phyloP scores from a whole-genome alignment of 1,140 invertebrate genomes.

The Adoxophyes honmai region DNA sequence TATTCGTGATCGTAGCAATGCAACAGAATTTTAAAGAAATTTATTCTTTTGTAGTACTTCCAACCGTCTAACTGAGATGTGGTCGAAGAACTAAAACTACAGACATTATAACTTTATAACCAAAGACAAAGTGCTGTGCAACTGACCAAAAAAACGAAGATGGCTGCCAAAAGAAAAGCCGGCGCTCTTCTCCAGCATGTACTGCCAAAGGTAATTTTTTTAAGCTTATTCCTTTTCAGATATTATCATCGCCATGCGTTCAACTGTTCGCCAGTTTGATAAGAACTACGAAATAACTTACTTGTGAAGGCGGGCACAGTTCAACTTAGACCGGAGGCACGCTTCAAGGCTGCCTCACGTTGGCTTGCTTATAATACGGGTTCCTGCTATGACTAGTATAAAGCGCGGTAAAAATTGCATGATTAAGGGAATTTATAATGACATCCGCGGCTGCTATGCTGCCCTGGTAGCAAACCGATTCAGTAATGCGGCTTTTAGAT shows the following conservation, averaged over 20 bases:
- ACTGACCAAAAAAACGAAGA: conserved; percentile 48
- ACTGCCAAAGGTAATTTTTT: conserved; percentile 73
- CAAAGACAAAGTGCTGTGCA: conserved; percentile 65
- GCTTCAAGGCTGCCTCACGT: conserved; percentile 40
- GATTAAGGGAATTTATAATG: conserved; percentile 66
- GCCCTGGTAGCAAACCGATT: conserved; percentile 1
- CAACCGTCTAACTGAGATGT: conserved; percentile 39
- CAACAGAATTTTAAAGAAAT: conserved; percentile 41
- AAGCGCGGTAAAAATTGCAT: conserved; percentile 58
- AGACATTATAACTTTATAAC: conserved; percentile 37
- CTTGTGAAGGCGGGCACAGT: not conserved
- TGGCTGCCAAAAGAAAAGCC: conserved; percentile 77
- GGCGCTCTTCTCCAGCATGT: conserved; percentile 75
- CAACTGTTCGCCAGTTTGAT: not conserved
- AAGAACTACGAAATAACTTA: not conserved
- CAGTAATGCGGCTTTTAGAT: not conserved
- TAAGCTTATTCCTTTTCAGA: conserved; percentile 30
- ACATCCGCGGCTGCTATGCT: conserved; percentile 23
- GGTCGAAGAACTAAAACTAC: conserved; percentile 48
- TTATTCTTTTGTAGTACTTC: conserved; percentile 17
- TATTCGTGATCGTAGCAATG: not conserved
- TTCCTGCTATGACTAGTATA: conserved; percentile 36
- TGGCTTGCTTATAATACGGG: conserved; percentile 43
- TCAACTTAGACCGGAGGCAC: not conserved
- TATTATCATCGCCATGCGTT: conserved; percentile 17